Base-by-base conservation (phyloP, 2,888 invertebrate genomes). In the Brenthis ino region DNA sequence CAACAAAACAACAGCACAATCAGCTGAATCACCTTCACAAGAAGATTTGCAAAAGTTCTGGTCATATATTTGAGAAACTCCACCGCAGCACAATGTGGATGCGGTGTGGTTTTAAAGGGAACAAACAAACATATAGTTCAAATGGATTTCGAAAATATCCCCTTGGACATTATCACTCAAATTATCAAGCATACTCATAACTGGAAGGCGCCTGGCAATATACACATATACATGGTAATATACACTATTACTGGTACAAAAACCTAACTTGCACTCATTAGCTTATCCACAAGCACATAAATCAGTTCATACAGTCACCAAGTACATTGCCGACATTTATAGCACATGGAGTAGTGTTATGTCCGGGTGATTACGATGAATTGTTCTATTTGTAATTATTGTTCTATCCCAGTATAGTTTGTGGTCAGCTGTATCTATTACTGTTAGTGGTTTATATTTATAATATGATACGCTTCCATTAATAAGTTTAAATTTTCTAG, bases 171-270 rank as follows among this genome's bases (percentile, higher is more conserved):
- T 28, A 68, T 74, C 16, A 24, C 63, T 57, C 56, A 67, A 12
- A 70, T 71, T 1, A 16, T 74, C 3, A 57, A 50, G 13, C 69
- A 67, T 1, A 20, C 68, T 50, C 74, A 75, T 24, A 74, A 73
- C n/a, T 74, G 75, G 75, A 73, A 75, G 69, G 37, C 73, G 11
- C 71, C 76, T 12, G 76, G 74, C 0, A 64, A 72, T 6, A 20
- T 20, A 20, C 20, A 20, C 20, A 20, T 20, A 20, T 20, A 20
- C 20, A 20, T 20, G 74, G 74, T 54, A 55, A 69, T 33, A 69
- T 76, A 11, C 76, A 75, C 24, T 75, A 68, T 28, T 77, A 67
- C 14, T 77, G 73, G 74, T 74, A 74, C 37, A 76, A 76, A 64
- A 74, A 72, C 50, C 69, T 73, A 28, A 73, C 74, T 0, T 56